Evolutionary conservation across 1,140 invertebrate species (phyloP).

Genomic region (Halictus rubicundus): DNA sequence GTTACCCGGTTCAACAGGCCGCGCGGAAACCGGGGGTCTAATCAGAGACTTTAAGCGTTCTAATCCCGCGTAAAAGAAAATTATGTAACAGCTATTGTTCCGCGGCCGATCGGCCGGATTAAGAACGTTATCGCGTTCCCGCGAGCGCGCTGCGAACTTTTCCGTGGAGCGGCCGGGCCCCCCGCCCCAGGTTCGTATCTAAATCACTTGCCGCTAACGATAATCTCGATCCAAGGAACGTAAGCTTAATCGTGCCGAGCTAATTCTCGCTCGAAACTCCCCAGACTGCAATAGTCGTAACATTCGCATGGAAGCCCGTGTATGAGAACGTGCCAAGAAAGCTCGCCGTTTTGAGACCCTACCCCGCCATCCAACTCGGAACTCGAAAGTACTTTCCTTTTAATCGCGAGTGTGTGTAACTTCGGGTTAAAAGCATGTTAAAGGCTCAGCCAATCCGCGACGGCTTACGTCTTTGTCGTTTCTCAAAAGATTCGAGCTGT

Average conservation of each 20-base stretch:
- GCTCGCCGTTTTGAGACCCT: constrained; percentile 40
- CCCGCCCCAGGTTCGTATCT: constrained; percentile 36
- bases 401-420: constrained; percentile 57
- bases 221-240: constrained; percentile 59
- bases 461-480: constrained; percentile 11
- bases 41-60: background rate
- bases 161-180: constrained; percentile 8
- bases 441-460: constrained; percentile 47
- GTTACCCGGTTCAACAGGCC: background rate
- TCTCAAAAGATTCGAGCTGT: background rate
- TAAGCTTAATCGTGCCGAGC: constrained; percentile 61
- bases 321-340: constrained; percentile 66
- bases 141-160: constrained; percentile 36
- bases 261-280: constrained; percentile 65
- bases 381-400: constrained; percentile 55
- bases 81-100: constrained; percentile 18
- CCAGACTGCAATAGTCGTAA: constrained; percentile 66
- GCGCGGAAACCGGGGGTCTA: too few species aligned
- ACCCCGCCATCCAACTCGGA: background rate
- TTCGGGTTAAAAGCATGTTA: constrained; percentile 53
- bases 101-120: constrained; percentile 8
- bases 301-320: constrained; percentile 59
- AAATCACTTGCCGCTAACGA: constrained; percentile 66
- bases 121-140: constrained; percentile 4
- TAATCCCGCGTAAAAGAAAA: constrained; percentile 1